A percentile compares a stretch with the other conserved stretches of the same genome.
These are phyloP conservation scores for Conops quadrifasciatus DNA, from an alignment of 2,888 invertebrate genomes.

Conservation along the genomic window DNA sequence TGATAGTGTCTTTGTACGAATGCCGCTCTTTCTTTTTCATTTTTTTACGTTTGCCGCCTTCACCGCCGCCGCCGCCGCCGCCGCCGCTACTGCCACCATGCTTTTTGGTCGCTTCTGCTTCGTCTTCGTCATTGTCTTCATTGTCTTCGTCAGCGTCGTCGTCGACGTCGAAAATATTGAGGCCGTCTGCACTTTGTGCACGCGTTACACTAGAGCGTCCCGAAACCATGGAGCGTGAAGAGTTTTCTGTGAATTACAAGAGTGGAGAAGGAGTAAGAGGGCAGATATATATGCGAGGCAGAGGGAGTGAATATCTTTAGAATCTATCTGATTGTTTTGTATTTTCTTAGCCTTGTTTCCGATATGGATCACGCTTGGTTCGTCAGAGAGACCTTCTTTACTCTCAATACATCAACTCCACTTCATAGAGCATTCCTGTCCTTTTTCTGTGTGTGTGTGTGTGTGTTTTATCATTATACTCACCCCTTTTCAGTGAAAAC, in stretches of 20 bases:
- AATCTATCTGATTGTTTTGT: not conserved
- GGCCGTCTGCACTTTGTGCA: not conserved
- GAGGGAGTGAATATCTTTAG: not conserved
- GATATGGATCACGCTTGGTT: not conserved
- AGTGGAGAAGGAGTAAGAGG: not conserved
- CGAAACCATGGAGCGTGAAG: not conserved
- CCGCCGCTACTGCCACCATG: slow-evolving; percentile 22
- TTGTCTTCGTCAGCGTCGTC: not conserved
- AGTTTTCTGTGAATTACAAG: not conserved
- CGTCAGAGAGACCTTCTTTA: not conserved
- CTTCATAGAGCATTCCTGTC: not conserved
- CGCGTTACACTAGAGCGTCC: not conserved
- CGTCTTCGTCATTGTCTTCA: slow-evolving; percentile 15
- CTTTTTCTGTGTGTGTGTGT: not conserved
- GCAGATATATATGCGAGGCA: not conserved
- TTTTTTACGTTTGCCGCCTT: slow-evolving; percentile 20
- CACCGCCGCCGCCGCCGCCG: slow-evolving; percentile 26
- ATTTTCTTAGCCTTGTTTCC: not conserved
- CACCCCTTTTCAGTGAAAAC: slow-evolving; percentile 67
- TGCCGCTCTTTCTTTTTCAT: slow-evolving; percentile 51
- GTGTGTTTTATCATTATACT: slow-evolving; percentile 39
- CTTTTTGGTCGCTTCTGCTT: not conserved
- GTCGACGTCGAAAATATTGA: slow-evolving; percentile 14
- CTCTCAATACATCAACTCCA: too few relatives aligned
- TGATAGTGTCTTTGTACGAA: slow-evolving; percentile 56